Percentiles rank a stretch among this genome's conserved stretches.
Evolutionary conservation across 2,888 invertebrate species (phyloP).

Genomic region (Bombylius discolor): DNA sequence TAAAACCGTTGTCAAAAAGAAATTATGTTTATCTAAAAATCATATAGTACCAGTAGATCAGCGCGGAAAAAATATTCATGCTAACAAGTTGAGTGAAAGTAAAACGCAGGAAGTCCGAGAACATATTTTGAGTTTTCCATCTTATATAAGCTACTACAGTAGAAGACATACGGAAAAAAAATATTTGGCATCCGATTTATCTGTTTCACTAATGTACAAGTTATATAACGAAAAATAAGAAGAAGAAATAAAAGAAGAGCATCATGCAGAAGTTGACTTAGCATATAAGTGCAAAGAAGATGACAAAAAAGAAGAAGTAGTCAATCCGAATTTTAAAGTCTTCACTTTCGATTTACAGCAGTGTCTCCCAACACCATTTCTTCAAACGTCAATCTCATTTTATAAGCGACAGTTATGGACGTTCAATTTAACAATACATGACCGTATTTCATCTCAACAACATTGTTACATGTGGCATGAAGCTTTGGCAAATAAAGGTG

Average conservation of each 20-base stretch:
- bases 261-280: not conserved
- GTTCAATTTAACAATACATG: slow-evolving; percentile 7
- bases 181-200: slow-evolving; percentile 2
- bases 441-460: not conserved
- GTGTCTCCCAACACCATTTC: slow-evolving; percentile 4
- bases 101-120: slow-evolving; percentile 3
- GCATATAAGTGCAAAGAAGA: not conserved
- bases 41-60: not conserved
- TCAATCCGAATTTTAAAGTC: not conserved
- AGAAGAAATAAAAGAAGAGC: not conserved
- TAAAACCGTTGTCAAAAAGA: slow-evolving; percentile 6
- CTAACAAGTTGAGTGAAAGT: slow-evolving; percentile 3
- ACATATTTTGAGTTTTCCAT: slow-evolving; percentile 12
- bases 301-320: not conserved
- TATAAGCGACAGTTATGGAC: slow-evolving; percentile 9
- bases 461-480: slow-evolving; percentile 7
- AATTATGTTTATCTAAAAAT: not conserved
- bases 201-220: slow-evolving; percentile 9
- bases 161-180: slow-evolving; percentile 2
- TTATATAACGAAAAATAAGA: slow-evolving; percentile 5
- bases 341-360: slow-evolving; percentile 9
- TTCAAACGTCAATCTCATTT: slow-evolving; percentile 3
- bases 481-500: slow-evolving; percentile 6
- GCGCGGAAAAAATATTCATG: not conserved
- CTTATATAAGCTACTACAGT: slow-evolving; percentile 10